Percentiles rank a stretch among this genome's conserved stretches.
phyloP scores from a whole-genome alignment of 2,113 vertebrate genomes.

The Aleadryas rufinucha region DNA sequence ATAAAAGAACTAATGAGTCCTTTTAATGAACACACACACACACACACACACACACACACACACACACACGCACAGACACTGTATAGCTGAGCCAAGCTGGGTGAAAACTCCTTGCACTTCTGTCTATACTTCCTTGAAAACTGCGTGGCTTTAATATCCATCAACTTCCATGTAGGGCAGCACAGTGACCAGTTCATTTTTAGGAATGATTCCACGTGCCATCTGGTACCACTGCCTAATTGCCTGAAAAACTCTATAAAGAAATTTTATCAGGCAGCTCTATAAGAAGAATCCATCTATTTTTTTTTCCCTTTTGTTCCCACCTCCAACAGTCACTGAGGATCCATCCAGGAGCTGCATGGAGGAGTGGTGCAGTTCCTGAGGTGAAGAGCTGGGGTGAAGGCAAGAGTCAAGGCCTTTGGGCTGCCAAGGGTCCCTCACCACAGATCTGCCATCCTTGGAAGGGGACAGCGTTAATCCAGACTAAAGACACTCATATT shows the following conservation, averaged over 20 bases:
- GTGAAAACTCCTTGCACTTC: background rate
- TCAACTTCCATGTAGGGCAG: background rate
- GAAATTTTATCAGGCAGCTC: background rate
- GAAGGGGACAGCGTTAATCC: background rate
- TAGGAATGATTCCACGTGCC: background rate
- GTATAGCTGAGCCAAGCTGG: background rate
- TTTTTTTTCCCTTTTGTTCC: fast-evolving
- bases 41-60: background rate
- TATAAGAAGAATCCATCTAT: background rate
- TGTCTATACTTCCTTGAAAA: background rate
- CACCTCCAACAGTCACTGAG: background rate
- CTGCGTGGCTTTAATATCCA: background rate
- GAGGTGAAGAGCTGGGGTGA: background rate
- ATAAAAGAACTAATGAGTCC: background rate
- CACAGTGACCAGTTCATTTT: fast-evolving
- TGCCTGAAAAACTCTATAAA: background rate
- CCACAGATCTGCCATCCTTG: background rate
- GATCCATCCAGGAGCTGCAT: background rate
- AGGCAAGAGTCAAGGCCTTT: background rate
- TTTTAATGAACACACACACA: background rate
- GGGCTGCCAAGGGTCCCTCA: background rate
- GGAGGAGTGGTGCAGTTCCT: background rate
- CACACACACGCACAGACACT: no score
- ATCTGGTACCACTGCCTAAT: background rate
- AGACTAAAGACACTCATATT: background rate